Evolutionary conservation across 2,797 vertebrate species (phyloP), one percentile per base, ranked within the genome.

Genomic region (Brotula barbata): DNA sequence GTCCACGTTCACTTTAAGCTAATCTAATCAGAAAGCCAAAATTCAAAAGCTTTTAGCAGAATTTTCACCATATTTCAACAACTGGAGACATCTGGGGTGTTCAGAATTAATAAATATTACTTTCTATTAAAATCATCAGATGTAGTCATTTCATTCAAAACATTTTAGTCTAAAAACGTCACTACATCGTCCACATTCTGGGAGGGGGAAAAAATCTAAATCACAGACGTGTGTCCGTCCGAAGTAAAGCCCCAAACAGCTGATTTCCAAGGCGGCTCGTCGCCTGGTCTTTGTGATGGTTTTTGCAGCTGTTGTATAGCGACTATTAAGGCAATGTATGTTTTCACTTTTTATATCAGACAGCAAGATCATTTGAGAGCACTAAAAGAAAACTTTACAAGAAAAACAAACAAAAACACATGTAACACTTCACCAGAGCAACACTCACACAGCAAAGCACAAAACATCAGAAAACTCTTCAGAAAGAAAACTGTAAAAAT

Each of bases 371-470:
- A 92, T 91, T 90, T 91, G 91, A 94, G 91, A 73, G 78, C 76
- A 91, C 92, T 90, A 89, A 87, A 89, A 93, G 85, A 84, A 84
- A 87, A 91, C 92, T 92, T 89, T 91, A 94, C 91, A 91, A 92
- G 62, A 92, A 92, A 88, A 92, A 88, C 94, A 90, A 83, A 87
- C 92, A 73, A 90, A 90, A 86, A 89, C 83, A 28, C 25, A 28
- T 28, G 75, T 82, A 91, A 95, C 94, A 94, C 92, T 85, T 93
- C 93, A 92, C 91, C 90, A 93, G 89, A 92, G 92, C 92, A 91
- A 95, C 93, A 96, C 93, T 92, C 94, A 93, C 94, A 96, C 94
- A 84, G 93, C 95, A 96, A n/a, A 98, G 93, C 95, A 94, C 93
- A 91, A 93, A 93, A 93, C 89, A 92, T 88, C 80, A 61, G 31